Base-by-base conservation (phyloP, 2,888 invertebrate genomes). In the Morinoia aosen region DNA sequence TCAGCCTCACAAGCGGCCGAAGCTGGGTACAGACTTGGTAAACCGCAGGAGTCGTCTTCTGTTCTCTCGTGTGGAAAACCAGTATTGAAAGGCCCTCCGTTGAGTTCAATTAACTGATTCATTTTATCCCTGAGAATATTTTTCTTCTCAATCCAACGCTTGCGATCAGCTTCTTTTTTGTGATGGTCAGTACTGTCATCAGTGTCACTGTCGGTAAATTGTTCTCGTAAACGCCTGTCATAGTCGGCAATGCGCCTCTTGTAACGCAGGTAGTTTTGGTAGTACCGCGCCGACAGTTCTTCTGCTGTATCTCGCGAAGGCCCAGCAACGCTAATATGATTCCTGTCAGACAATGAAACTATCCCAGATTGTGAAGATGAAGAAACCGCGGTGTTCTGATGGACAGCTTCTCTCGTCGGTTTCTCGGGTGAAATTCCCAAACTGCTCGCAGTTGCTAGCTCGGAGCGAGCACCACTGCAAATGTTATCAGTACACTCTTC, bases 191-290 rank as follows among this genome's bases (percentile, higher is more conserved):
- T 57, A 57, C 93, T 93, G 57, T 57, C 57, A 57, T 57, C 57
- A 19, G 57, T 93, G 58, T 93, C 93, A 39, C 57, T 93, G 58
- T 93, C 93, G 33, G 93, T 93, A 57, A 56, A 93, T 33, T 93
- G 93, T 12, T 93, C 93, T 57, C 93, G 93, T 14, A 93, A 33
- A 12, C 57, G 56, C n/a, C 57, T 56, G 11, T 93, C 93, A 39
- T 93, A 93, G 57, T 93, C 93, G 48, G 93, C 93, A 58, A 93
- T 93, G 57, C 93, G 93, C n/a, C 58, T 56, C 33, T 93, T 93
- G 93, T 57, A 93, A 14, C 93, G 93, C 93, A 93, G 57, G n/a
- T 93, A 93, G 25, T 93, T 93, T 57, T 93, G 93, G 48, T 93
- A 93, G 57, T 57, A 57, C 33, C 93, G 93, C 11, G 93, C 57